Evolutionary conservation across 2,113 vertebrate genomes (phyloP).

Genomic region (Chloroceryle aenea): DNA sequence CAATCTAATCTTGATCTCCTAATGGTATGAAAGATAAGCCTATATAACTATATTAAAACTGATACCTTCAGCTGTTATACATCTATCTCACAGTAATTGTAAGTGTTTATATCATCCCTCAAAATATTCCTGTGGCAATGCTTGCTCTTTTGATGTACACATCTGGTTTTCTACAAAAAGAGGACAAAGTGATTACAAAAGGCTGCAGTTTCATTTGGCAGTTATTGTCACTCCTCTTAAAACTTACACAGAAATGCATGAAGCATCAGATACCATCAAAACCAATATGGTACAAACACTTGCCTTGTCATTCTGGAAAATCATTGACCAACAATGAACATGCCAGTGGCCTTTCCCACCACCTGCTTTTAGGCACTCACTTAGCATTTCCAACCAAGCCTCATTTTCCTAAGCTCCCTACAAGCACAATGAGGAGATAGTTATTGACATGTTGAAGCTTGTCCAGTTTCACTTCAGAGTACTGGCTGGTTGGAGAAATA

Average conservation of each 20-base stretch:
- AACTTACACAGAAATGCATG: neutral
- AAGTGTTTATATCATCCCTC: neutral
- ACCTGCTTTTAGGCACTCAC: neutral
- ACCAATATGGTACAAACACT: neutral
- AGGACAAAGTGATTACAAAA: neutral
- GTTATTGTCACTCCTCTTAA: neutral
- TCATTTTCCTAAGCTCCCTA: neutral
- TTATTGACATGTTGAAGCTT: fast-evolving
- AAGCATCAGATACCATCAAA: neutral
- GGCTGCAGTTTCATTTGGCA: neutral
- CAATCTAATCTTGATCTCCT: neutral
- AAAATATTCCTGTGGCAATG: neutral
- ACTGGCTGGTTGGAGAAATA: neutral
- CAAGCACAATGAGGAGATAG: neutral
- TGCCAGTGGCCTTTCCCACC: neutral
- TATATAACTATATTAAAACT: neutral
- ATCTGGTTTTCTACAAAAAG: neutral
- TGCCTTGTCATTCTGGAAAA: neutral
- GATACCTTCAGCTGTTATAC: neutral
- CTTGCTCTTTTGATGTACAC: neutral
- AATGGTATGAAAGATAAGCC: neutral
- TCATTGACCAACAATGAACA: fast-evolving
- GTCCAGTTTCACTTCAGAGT: neutral
- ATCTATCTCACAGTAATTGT: neutral
- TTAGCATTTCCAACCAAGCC: neutral